These are phyloP conservation scores for Mungos mungo DNA, from an alignment of 2,113 vertebrate species.

Conservation along the genomic window DNA sequence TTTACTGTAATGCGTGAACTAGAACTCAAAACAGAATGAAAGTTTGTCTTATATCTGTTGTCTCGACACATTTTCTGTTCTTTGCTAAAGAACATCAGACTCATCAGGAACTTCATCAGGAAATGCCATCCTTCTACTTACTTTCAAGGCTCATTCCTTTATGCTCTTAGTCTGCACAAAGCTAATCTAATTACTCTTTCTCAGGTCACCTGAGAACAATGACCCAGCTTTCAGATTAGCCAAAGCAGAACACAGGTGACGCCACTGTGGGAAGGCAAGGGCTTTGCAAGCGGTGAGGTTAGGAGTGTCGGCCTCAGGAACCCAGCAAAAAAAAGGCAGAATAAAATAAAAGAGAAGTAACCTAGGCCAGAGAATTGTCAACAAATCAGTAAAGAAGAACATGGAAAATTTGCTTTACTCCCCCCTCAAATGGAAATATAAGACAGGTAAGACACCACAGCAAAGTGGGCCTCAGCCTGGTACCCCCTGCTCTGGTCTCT, in stretches of 20 bases:
- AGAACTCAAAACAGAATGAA: constrained; percentile 30
- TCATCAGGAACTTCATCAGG: background rate
- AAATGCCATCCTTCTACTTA: constrained; percentile 29
- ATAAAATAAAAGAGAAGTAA: background rate
- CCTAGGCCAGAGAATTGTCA: background rate
- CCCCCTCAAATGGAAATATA: background rate
- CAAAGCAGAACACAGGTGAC: background rate
- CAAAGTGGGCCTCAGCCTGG: background rate
- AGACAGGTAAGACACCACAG: background rate
- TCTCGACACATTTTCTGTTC: background rate
- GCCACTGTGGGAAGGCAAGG: background rate
- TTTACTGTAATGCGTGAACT: constrained; percentile 24
- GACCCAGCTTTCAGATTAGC: constrained; percentile 62
- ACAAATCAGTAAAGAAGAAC: background rate
- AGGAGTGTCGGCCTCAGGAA: background rate
- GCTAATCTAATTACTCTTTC: constrained; percentile 53
- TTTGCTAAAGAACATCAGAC: background rate
- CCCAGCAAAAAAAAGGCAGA: background rate
- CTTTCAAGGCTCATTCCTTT: constrained; percentile 59
- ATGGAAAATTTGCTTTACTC: background rate
- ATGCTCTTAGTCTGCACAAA: constrained; percentile 46
- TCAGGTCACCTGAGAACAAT: constrained; percentile 31
- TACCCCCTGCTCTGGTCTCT: background rate
- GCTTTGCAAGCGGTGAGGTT: background rate
- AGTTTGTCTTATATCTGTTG: background rate